Evolutionary conservation across 1,140 invertebrate genomes (phyloP).

Genomic region (Phymastichus coffea): DNA sequence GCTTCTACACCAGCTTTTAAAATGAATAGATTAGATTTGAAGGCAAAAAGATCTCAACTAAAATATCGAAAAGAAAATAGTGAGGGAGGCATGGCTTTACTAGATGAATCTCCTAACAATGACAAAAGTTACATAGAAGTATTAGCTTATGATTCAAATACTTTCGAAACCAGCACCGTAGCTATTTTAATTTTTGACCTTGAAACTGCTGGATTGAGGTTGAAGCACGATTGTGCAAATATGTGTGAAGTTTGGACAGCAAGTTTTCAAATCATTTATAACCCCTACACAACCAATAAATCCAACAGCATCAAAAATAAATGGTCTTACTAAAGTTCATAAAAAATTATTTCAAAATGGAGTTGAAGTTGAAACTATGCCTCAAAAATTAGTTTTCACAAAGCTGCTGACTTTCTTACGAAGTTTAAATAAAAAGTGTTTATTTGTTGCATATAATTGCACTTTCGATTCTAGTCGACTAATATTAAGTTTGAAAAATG

Average conservation of each 20-base stretch:
- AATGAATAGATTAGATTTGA: no score
- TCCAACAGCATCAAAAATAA: not conserved
- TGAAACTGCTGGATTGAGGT: no score
- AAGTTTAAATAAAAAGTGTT: not conserved
- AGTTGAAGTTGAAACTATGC: not conserved
- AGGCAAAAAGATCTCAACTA: no score
- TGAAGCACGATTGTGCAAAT: no score
- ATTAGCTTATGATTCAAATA: not conserved
- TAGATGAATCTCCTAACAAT: not conserved
- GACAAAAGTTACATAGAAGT: not conserved
- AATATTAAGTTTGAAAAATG: not conserved
- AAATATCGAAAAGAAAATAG: no score
- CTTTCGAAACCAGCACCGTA: not conserved
- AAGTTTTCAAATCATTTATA: not conserved
- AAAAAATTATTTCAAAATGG: no score
- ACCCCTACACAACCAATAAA: not conserved
- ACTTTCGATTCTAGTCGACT: not conserved
- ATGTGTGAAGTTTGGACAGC: not conserved
- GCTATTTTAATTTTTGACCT: no score
- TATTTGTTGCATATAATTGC: no score
- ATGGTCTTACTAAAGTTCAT: not conserved
- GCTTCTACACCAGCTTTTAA: no score
- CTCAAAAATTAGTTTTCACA: not conserved
- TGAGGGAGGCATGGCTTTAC: not conserved
- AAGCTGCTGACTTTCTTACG: not conserved